phyloP scores from a whole-genome alignment of 2,888 invertebrate genomes.

The Candidula unifasciata region DNA sequence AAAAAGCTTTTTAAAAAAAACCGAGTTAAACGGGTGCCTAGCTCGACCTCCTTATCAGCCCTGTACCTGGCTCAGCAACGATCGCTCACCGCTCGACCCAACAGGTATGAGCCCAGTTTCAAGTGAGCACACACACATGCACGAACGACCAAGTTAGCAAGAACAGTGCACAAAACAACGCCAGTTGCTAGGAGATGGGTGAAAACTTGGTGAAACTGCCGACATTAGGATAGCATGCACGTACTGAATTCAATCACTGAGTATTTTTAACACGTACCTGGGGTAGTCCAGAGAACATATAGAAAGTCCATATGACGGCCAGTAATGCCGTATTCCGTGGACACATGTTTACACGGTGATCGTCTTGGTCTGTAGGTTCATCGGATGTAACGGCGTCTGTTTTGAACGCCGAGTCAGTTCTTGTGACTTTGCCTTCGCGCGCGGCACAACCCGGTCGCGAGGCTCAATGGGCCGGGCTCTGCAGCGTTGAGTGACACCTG shows the following conservation, averaged over 20 bases:
- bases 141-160: background rate
- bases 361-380: too few species aligned
- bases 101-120: conserved; percentile 25
- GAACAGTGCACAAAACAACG: too few species aligned
- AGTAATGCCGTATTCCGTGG: conserved; percentile 41
- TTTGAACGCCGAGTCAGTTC: too few species aligned
- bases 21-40: conserved; percentile 14
- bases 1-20: background rate
- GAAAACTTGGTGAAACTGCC: conserved; percentile 11
- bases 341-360: conserved; percentile 39
- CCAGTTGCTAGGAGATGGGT: background rate
- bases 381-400: too few species aligned
- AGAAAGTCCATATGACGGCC: conserved; percentile 47
- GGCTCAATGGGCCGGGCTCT: too few species aligned
- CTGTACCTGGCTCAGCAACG: conserved; percentile 30
- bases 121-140: conserved; percentile 36
- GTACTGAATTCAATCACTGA: background rate
- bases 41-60: background rate
- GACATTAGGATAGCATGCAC: background rate
- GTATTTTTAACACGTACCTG: conserved; percentile 31
- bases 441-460: too few species aligned
- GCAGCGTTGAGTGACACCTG: too few species aligned
- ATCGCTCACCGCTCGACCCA: conserved; percentile 2
- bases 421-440: too few species aligned
- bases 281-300: conserved; percentile 17